Evolutionary conservation across 2,113 vertebrate species (phyloP).

Genomic region (Budorcas taxicolor): DNA sequence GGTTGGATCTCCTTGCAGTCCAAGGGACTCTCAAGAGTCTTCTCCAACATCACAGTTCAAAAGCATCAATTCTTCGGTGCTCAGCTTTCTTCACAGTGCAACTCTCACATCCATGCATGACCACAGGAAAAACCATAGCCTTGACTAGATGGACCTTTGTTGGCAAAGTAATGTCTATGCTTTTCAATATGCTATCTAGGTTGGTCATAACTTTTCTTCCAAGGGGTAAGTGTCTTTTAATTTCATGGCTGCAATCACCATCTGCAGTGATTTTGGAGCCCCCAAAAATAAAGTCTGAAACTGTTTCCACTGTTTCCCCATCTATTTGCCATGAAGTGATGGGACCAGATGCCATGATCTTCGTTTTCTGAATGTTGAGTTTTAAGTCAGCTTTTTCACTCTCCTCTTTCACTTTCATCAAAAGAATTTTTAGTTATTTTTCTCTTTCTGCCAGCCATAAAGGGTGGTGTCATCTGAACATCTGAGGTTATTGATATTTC

Average conservation of each 20-base stretch:
- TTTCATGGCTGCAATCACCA: neutral
- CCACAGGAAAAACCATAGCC: no score
- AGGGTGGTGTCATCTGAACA: neutral
- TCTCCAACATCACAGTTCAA: no score
- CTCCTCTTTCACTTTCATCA: neutral
- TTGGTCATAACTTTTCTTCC: neutral
- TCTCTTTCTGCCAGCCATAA: neutral
- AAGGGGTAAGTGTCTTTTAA: neutral
- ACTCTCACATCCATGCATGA: no score
- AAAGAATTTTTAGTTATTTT: neutral
- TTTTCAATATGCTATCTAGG: neutral
- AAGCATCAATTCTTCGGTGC: no score
- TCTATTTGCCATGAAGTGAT: neutral
- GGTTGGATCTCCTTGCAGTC: no score
- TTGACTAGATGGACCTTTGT: no score
- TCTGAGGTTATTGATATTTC: neutral
- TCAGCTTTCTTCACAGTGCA: no score
- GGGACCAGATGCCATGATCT: neutral
- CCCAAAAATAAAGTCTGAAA: fast-evolving
- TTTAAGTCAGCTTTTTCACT: neutral
- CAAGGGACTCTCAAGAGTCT: no score
- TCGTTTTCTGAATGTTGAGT: neutral
- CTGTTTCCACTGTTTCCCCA: neutral
- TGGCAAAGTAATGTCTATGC: neutral
- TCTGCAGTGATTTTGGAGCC: neutral